Base-by-base conservation (phyloP, 2,888 invertebrate species). In the Cerastoderma edule region DNA sequence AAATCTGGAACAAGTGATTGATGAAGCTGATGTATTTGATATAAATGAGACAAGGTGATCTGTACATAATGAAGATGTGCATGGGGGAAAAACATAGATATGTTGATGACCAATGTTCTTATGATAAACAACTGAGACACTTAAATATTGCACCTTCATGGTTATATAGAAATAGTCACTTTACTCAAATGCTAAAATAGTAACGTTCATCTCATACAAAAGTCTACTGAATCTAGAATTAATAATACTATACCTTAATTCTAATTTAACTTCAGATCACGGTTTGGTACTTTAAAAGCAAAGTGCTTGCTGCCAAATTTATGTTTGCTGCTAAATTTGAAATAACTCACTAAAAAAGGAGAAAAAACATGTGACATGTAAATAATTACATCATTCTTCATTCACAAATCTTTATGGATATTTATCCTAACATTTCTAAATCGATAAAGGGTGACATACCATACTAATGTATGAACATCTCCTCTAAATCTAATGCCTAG, bases 271-370 rank as follows among this genome's bases (percentile, higher is more conserved):
- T 22, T 60, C 33, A 22, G 60, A 35, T 39, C 60, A 60, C 60
- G 22, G n/a, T 32, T 39, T 60, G 39, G 39, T 39, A 33, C 33
- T 30, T 33, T 44, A 24, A 57, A 46, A 60, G 48, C 46, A 68
- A 69, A 69, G 63, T 63, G 69, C 32, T 24, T 69, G 69, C 69
- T 69, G 69, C 69, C 69, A 63, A 50, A 48, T 48, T 27, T 60
- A 39, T 33, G 24, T 69, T 60, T 60, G 69, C 69, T 69, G 69
- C 69, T 69, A 63, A 39, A 46, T 60, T 69, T 68, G 54, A 48
- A 46, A 30, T 24, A 48, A 64, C n/a, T n/a, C 28, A 46, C 65
- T 48, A 65, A n/a, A 65, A 60, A 57, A 35, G 39, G 60, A 60
- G 39, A 39, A 60, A 24, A 32, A 35, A 60, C 60, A 39, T 60